Percentiles rank a stretch among this genome's conserved stretches.
These are phyloP conservation scores for Chauna torquata DNA, from an alignment of 2,113 vertebrate species.

Conservation along the genomic window DNA sequence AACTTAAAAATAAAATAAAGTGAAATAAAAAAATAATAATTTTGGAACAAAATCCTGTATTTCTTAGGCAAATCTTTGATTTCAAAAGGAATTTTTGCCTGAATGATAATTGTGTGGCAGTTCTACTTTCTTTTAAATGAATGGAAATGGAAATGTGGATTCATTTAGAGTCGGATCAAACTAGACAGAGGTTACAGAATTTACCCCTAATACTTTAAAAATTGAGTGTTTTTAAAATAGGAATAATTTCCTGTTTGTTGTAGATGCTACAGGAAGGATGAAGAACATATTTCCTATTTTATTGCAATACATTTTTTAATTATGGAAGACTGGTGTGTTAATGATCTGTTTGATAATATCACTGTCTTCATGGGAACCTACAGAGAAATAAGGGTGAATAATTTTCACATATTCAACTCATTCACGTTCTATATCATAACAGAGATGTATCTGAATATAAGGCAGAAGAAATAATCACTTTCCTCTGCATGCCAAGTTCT, in stretches of 20 bases:
- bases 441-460: neutral
- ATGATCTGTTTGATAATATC: neutral
- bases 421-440: neutral
- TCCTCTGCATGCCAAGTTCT: neutral
- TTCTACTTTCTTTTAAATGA: neutral
- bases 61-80: neutral
- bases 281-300: neutral
- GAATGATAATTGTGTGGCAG: neutral
- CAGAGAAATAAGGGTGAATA: neutral
- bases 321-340: fast-evolving
- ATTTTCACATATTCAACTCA: neutral
- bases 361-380: neutral
- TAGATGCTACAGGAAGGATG: neutral
- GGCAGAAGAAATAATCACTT: neutral
- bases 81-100: neutral
- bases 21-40: neutral
- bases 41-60: neutral
- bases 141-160: neutral
- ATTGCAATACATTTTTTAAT: neutral
- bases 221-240: neutral
- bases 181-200: neutral
- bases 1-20: neutral
- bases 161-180: neutral
- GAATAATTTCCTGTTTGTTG: neutral
- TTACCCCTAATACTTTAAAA: neutral